These are phyloP conservation scores for Athene cunicularia DNA, from an alignment of 2,113 vertebrate species.

Conservation along the genomic window DNA sequence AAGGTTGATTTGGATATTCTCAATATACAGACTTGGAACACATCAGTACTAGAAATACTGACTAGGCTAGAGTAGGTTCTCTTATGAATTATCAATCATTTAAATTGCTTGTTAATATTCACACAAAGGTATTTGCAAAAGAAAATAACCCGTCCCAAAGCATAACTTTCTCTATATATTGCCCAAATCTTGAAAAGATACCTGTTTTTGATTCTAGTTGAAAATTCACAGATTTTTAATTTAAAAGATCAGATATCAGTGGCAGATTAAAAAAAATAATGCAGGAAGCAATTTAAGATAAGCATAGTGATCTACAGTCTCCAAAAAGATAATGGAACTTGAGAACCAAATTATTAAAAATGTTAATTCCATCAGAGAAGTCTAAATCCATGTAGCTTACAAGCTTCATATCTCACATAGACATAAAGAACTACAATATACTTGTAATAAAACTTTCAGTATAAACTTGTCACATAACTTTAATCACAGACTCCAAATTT, in stretches of 20 bases:
- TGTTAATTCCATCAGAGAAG: not conserved
- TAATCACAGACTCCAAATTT: not conserved
- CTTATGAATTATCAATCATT: not conserved
- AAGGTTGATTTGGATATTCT: not conserved
- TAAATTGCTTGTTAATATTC: not conserved
- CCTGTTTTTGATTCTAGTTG: not conserved
- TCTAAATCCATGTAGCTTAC: not conserved
- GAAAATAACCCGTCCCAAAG: not conserved
- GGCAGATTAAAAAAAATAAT: not conserved
- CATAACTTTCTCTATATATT: not conserved
- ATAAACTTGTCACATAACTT: not conserved
- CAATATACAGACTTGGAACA: not conserved
- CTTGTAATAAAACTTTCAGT: not conserved
- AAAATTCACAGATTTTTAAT: not conserved
- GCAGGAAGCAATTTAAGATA: not conserved
- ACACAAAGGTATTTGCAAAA: not conserved
- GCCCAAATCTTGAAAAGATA: not conserved
- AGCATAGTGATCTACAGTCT: not conserved
- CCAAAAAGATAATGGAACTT: not conserved
- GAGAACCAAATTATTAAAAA: not conserved
- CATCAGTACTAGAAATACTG: not conserved
- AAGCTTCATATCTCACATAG: not conserved
- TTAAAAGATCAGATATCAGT: not conserved
- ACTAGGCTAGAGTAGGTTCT: not conserved
- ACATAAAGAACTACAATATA: not conserved